phyloP scores from a whole-genome alignment of 1,140 invertebrate genomes.

The Ceratoteleas bidentatus region DNA sequence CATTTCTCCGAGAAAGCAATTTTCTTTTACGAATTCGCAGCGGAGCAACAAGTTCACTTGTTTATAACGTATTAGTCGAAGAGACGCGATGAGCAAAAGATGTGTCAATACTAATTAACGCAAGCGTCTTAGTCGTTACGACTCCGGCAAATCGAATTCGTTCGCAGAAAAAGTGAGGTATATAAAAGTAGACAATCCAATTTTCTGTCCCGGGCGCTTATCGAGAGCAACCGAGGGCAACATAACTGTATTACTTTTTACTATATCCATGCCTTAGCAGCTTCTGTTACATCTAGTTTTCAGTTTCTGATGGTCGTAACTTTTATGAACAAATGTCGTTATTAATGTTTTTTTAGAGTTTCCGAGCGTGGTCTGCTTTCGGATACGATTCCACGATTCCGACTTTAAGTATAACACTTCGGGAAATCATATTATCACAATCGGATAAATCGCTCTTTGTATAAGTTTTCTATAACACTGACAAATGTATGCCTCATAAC shows the following conservation, averaged over 20 bases:
- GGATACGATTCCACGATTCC: no score
- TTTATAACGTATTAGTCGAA: no score
- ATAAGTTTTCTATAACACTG: no score
- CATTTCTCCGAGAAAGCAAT: conserved; percentile 27
- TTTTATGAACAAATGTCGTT: conserved; percentile 44
- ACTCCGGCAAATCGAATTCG: conserved; percentile 51
- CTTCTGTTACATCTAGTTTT: conserved; percentile 33
- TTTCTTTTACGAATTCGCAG: conserved; percentile 12
- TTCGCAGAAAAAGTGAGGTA: conserved; percentile 60
- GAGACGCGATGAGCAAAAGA: no score
- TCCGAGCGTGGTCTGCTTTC: neutral
- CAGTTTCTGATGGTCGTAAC: conserved; percentile 32
- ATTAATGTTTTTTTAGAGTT: conserved; percentile 55
- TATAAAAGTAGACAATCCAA: conserved; percentile 73
- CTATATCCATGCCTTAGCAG: conserved; percentile 15
- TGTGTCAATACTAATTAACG: conserved; percentile 36
- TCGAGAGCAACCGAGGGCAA: conserved; percentile 38
- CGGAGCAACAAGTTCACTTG: no score
- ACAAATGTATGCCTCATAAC: no score
- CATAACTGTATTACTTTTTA: conserved; percentile 61
- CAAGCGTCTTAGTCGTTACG: conserved; percentile 27
- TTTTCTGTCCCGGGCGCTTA: conserved; percentile 69
- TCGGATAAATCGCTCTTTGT: no score
- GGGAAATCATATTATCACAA: no score
- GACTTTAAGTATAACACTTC: no score